These are phyloP conservation scores for Ochropleura leucogaster DNA, from an alignment of 2,888 invertebrate species.

Conservation along the genomic window DNA sequence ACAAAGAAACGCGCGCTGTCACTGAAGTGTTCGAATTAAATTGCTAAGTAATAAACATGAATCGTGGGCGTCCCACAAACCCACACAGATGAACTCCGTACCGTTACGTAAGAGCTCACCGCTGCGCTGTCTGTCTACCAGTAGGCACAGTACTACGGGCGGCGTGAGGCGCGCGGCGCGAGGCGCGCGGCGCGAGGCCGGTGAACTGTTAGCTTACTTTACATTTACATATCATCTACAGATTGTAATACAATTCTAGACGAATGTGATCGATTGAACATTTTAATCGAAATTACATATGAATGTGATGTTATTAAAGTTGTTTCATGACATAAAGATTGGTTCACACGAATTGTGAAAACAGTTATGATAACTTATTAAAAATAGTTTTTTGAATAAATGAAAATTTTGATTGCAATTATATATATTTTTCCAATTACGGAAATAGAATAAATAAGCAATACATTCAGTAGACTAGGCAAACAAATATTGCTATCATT, in stretches of 20 bases:
- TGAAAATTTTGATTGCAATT: not conserved
- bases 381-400: not conserved
- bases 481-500: not conserved
- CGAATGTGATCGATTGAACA: not conserved
- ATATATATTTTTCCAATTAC: not conserved
- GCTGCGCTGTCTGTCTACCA: not conserved
- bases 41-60: constrained; percentile 10
- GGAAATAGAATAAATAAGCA: not conserved
- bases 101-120: not conserved
- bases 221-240: not conserved
- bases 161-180: no score
- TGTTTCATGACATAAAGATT: not conserved
- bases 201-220: not conserved
- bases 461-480: not conserved
- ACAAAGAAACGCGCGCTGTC: not conserved
- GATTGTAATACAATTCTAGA: not conserved
- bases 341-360: not conserved
- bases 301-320: constrained; percentile 1
- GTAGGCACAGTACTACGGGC: not conserved
- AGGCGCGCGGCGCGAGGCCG: no score
- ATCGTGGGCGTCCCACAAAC: not conserved
- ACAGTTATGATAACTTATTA: not conserved
- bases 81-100: not conserved
- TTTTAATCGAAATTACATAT: not conserved
- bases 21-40: not conserved